These are phyloP conservation scores for Keiferia lycopersicella DNA, from an alignment of 2,888 invertebrate species.

Conservation along the genomic window DNA sequence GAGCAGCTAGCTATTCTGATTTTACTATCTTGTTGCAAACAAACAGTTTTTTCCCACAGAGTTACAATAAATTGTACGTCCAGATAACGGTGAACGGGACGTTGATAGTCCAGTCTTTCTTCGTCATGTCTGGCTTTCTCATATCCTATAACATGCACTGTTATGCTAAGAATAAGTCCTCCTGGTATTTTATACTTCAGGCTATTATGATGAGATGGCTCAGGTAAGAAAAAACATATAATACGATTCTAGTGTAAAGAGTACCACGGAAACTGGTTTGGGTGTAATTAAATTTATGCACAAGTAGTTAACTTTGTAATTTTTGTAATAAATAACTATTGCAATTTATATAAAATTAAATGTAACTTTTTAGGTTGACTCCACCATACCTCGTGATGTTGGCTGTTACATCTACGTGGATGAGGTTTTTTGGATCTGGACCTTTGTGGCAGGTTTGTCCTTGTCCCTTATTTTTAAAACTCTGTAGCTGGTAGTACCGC, in stretches of 20 bases:
- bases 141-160: constrained; percentile 42
- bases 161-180: constrained; percentile 28
- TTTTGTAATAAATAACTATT: too few species aligned
- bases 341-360: too few species aligned
- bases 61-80: not conserved
- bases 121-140: constrained; percentile 45
- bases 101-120: constrained; percentile 45
- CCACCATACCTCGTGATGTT: constrained; percentile 44
- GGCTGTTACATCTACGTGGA: constrained; percentile 46
- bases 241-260: too few species aligned
- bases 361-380: constrained; percentile 45
- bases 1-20: too few species aligned
- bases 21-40: too few species aligned
- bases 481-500: too few species aligned
- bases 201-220: not conserved
- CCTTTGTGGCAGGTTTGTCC: constrained; percentile 54
- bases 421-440: constrained; percentile 54
- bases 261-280: too few species aligned
- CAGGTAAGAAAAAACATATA: not conserved
- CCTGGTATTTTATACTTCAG: not conserved
- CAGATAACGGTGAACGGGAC: constrained; percentile 37
- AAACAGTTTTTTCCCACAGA: too few species aligned
- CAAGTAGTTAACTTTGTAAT: too few species aligned
- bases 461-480: not conserved
- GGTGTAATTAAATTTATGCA: too few species aligned